Conservation (phyloP, 30 jellyfish, hydroid and myxozoan species). For the Aurelia sp. region DNA sequence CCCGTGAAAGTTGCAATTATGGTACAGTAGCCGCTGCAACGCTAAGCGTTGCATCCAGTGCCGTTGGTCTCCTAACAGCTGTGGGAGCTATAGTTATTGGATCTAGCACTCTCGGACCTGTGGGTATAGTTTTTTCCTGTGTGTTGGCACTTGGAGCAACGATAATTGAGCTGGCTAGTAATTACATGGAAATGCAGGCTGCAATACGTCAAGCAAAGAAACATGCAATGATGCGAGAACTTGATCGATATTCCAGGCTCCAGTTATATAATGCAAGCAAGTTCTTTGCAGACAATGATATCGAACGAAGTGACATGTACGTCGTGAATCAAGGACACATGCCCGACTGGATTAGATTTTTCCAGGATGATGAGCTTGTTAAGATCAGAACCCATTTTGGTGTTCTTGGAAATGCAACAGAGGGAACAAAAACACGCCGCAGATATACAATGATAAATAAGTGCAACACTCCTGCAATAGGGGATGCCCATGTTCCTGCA, state of each 20-base stretch:
- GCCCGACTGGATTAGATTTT: background rate
- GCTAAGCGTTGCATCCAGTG: constrained; percentile 5
- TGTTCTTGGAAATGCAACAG: background rate
- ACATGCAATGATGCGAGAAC: constrained; percentile 4
- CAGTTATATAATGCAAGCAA: constrained; percentile 1
- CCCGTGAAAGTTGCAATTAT: background rate
- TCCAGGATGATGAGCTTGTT: background rate
- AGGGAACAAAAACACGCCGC: background rate
- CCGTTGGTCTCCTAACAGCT: constrained; percentile 4
- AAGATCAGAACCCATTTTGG: no score
- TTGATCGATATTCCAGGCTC: background rate
- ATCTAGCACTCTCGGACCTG: constrained; percentile 26
- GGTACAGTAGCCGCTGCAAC: constrained; percentile 13
- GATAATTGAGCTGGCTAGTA: constrained; percentile 1
- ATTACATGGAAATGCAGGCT: constrained; percentile 3
- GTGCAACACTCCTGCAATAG: background rate
- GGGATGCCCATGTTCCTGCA: background rate
- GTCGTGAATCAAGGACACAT: constrained; percentile 4
- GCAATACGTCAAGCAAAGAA: background rate
- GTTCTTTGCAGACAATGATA: background rate
- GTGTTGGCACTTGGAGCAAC: constrained; percentile 13
- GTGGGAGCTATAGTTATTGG: background rate
- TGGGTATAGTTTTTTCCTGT: constrained; percentile 1
- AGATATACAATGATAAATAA: background rate
- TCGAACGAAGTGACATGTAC: background rate